These are phyloP conservation scores for Lochmaea capreae DNA, from an alignment of 2,888 invertebrate species.

Conservation along the genomic window DNA sequence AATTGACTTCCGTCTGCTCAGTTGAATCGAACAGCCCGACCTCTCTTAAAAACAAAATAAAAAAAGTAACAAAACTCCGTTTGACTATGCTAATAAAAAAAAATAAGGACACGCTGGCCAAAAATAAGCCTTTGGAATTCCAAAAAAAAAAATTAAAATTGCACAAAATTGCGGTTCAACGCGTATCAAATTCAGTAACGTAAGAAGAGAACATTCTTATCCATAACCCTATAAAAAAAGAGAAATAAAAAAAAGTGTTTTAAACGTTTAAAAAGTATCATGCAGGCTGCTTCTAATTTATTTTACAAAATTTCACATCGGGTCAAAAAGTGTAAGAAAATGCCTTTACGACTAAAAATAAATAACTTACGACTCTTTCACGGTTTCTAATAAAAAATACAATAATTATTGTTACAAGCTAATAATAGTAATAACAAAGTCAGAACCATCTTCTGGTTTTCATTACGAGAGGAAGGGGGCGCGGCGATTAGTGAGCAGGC, in stretches of 20 bases:
- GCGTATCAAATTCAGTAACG: constrained; percentile 28
- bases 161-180: constrained; percentile 29
- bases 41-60: constrained; percentile 28
- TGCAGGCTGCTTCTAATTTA: constrained; percentile 50
- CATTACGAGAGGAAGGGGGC: constrained; percentile 41
- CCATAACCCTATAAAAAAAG: constrained; percentile 26
- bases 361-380: constrained; percentile 54
- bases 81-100: constrained; percentile 35
- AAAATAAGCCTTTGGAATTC: constrained; percentile 20
- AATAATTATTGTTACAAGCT: constrained; percentile 47
- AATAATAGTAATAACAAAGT: constrained; percentile 50
- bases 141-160: constrained; percentile 22
- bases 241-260: constrained; percentile 41
- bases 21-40: constrained; percentile 28
- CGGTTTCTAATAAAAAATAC: constrained; percentile 50
- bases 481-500: constrained; percentile 54
- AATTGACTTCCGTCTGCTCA: constrained; percentile 37
- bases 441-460: constrained; percentile 38
- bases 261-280: constrained; percentile 47
- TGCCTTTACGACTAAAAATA: constrained; percentile 50
- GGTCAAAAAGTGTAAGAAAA: constrained; percentile 48
- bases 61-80: constrained; percentile 29
- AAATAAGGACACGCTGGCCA: constrained; percentile 33
- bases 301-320: constrained; percentile 49
- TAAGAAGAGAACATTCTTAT: constrained; percentile 31